These are phyloP conservation scores for Anguilla pacifica DNA, from an alignment of 2,797 vertebrate species.

Conservation along the genomic window DNA sequence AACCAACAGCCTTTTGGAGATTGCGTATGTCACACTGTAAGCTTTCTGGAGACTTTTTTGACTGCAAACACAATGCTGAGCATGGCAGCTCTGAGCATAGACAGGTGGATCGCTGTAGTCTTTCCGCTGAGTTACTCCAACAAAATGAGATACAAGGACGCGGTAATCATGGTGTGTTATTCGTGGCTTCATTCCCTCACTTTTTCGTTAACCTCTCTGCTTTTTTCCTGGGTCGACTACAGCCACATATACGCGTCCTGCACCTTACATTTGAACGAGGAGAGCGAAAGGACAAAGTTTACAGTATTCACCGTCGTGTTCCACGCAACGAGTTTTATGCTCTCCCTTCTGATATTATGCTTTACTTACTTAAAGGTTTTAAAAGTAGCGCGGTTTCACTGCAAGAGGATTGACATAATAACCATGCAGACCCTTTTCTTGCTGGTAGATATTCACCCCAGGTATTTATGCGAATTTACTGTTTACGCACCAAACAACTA, in stretches of 20 bases:
- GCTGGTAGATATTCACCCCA: conserved; percentile 85
- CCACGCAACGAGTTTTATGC: conserved; percentile 80
- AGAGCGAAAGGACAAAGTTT: conserved; percentile 71
- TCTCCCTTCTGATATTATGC: conserved; percentile 78
- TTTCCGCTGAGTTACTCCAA: conserved; percentile 83
- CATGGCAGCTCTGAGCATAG: conserved; percentile 82
- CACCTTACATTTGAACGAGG: conserved; percentile 72
- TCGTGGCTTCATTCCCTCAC: conserved; percentile 83
- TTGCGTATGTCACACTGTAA: conserved; percentile 74
- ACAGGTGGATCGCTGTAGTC: conserved; percentile 84
- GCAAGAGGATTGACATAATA: conserved; percentile 80
- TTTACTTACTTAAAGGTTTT: conserved; percentile 83
- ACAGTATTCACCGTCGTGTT: conserved; percentile 81
- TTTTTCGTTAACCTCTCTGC: conserved; percentile 76
- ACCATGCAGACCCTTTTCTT: conserved; percentile 85
- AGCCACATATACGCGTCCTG: conserved; percentile 78
- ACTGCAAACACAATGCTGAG: conserved; percentile 82
- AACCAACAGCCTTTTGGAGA: conserved; percentile 78
- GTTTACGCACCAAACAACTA: background rate
- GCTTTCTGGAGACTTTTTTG: conserved; percentile 83
- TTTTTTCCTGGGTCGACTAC: conserved; percentile 83
- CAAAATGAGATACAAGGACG: conserved; percentile 83
- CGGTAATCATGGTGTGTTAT: conserved; percentile 81
- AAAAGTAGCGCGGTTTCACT: conserved; percentile 82
- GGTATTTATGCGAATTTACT: conserved; percentile 61